A percentile compares a stretch with the other conserved stretches of the same genome.
phyloP scores from a whole-genome alignment of 2,113 vertebrate genomes.

The Physeter macrocephalus region DNA sequence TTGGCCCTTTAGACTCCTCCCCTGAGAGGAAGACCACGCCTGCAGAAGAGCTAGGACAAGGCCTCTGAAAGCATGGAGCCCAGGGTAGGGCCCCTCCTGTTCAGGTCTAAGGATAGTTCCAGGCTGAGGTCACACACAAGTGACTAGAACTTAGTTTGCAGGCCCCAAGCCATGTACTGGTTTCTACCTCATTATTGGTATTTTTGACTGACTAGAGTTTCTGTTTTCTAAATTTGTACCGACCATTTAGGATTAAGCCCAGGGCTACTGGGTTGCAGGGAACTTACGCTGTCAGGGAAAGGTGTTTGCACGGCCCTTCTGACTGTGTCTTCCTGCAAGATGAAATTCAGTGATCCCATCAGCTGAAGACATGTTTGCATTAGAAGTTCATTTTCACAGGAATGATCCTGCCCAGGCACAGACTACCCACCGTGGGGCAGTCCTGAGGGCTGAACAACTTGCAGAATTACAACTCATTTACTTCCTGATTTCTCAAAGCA shows the following conservation, averaged over 20 bases:
- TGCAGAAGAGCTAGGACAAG: background rate
- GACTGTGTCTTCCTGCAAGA: background rate
- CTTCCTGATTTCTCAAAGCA: background rate
- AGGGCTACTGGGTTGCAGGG: background rate
- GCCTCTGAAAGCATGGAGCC: background rate
- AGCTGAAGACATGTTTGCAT: background rate
- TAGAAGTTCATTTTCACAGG: background rate
- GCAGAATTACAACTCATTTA: background rate
- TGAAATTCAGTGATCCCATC: background rate
- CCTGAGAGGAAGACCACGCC: background rate
- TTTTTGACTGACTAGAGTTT: background rate
- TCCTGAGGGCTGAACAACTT: background rate
- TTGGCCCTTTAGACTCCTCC: background rate
- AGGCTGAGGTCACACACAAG: background rate
- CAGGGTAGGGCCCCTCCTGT: too few species aligned
- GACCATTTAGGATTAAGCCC: background rate
- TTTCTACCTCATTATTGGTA: background rate
- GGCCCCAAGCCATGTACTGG: too few species aligned
- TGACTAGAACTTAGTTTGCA: background rate
- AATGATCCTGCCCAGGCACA: background rate
- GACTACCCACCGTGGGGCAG: accelerated
- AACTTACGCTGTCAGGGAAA: background rate
- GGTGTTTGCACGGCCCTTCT: background rate
- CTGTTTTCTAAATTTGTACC: background rate
- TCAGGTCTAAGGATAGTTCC: background rate